phyloP scores from a whole-genome alignment of 2,113 vertebrate genomes.

The Passer domesticus region DNA sequence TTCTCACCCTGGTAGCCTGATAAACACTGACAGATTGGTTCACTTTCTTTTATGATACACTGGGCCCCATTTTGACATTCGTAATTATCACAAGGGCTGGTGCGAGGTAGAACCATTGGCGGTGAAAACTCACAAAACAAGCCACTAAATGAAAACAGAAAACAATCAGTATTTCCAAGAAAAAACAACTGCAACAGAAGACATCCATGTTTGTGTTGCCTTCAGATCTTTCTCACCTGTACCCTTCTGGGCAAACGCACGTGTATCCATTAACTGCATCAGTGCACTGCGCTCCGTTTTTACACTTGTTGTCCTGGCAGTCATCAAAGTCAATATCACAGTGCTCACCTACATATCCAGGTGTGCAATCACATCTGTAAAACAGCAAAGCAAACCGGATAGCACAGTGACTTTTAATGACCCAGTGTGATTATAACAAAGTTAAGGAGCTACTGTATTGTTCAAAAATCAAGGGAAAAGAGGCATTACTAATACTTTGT shows the following conservation, averaged over 20 bases:
- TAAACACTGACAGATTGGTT: slow-evolving; percentile 92
- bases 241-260: slow-evolving; percentile 90
- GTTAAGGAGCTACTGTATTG: not conserved
- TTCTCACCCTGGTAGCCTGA: slow-evolving; percentile 91
- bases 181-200: not conserved
- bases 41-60: slow-evolving; percentile 85
- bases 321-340: slow-evolving; percentile 92
- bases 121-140: slow-evolving; percentile 96
- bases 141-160: slow-evolving; percentile 75
- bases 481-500: not conserved
- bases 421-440: not conserved
- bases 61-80: slow-evolving; percentile 95
- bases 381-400: not conserved
- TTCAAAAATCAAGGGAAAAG: not conserved
- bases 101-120: slow-evolving; percentile 95
- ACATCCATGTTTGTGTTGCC: not conserved
- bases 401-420: not conserved
- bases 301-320: slow-evolving; percentile 94
- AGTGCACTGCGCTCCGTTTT: slow-evolving; percentile 90
- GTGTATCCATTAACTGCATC: slow-evolving; percentile 96
- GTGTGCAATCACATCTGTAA: slow-evolving; percentile 93
- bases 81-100: slow-evolving; percentile 94
- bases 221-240: slow-evolving; percentile 79
- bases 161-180: not conserved
- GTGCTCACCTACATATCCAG: slow-evolving; percentile 91